Evolutionary conservation across 1,140 invertebrate genomes (phyloP).

Genomic region (Nasonia vitripennis): DNA sequence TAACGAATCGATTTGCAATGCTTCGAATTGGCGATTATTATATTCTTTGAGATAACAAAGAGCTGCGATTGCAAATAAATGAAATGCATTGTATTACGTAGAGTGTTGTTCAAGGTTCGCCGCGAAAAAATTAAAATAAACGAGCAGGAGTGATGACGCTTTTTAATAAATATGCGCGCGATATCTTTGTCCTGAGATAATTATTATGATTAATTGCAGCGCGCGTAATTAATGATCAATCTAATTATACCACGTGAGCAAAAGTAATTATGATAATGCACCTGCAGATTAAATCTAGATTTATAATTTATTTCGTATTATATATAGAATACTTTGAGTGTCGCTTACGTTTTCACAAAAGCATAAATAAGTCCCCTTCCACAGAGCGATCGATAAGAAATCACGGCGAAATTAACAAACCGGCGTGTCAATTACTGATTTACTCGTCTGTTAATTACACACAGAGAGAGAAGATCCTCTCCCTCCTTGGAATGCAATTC

Average conservation of each 20-base stretch:
- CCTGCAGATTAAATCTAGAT: background rate
- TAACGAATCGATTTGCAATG: constrained; percentile 23
- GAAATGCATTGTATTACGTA: too few relatives aligned
- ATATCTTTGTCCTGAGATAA: constrained; percentile 6
- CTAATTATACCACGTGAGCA: background rate
- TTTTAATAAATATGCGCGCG: background rate
- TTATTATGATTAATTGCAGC: constrained; percentile 15
- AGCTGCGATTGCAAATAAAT: background rate
- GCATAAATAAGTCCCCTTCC: background rate
- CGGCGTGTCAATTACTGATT: constrained; percentile 34
- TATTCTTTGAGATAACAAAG: background rate
- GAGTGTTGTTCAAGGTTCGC: too few relatives aligned
- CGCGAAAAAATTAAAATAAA: background rate
- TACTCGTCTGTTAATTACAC: constrained; percentile 22
- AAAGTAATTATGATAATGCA: constrained; percentile 20
- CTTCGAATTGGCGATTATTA: background rate
- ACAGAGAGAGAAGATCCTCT: background rate
- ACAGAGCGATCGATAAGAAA: background rate
- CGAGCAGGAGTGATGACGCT: background rate
- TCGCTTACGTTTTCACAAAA: background rate
- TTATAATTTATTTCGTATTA: background rate
- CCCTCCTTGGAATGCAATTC: constrained; percentile 30
- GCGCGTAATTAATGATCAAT: constrained; percentile 21
- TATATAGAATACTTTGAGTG: background rate
- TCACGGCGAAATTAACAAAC: background rate